Evolutionary conservation across 30 jellyfish, hydroid and myxozoan species (phyloP), one percentile per base, ranked within the genome.

Genomic region (Aurelia sp.): DNA sequence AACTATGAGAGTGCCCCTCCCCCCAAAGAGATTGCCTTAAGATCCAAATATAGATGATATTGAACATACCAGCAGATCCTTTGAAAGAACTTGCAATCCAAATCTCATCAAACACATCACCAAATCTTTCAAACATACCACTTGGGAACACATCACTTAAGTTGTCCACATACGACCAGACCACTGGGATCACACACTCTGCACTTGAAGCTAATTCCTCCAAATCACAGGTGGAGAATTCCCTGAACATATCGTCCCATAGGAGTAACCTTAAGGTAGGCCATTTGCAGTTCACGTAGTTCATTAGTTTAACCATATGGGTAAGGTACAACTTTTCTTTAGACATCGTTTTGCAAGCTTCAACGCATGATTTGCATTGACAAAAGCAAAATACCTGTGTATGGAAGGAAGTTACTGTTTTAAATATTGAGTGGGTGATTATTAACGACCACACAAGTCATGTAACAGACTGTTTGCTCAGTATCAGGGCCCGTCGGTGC

Each of bases 201-300:
- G 73, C 79, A 31, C 67, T 31, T 3, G 97, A 74, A 17, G 89
- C 92, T 47, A 94, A 76, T 75, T 58, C 84, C 73, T 94, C 97
- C 40, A 94, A 59, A 33, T 94, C 99, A 73, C 81, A 52, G 16
- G 82, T 74, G 13, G 96, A 81, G 74, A 94, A 94, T 20, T 77
- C 90, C 17, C 99, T 82, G 74, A 94, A 89, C 99, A 94, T 94
- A 73, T 94, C 99, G 73, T 94, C 99, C 99, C 99, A 94, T 10
- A 94, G 72, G 59, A 94, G 23, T 17, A 89, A 20, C 76, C 78
- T 74, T 70, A 89, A 19, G 7, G 81, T 30, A 6, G 97, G 97
- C 87, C 91, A 76, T 50, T 88, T 81, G 52, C 80, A 37, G n/a
- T 65, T 70, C 11, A 89, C 79, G 51, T 64, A 78, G 33, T 84